phyloP scores from a whole-genome alignment of 1,140 invertebrate species.

The Cheumatopsyche charites region DNA sequence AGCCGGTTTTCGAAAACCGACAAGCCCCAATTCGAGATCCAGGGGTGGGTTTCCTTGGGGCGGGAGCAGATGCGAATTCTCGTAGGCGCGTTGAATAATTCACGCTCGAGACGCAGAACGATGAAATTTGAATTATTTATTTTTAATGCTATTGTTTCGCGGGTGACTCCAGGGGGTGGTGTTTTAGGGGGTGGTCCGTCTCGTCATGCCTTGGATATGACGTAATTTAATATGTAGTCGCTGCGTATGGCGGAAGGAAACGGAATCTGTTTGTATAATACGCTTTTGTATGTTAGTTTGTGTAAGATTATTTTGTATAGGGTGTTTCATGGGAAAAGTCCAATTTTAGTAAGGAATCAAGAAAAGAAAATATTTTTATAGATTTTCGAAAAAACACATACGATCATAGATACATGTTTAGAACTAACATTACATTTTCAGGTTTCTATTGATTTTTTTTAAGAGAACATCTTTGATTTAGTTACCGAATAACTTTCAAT shows the following conservation, averaged over 20 bases:
- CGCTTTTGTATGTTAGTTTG: not conserved
- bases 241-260: not conserved
- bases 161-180: conserved; percentile 2
- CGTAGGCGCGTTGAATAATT: conserved; percentile 48
- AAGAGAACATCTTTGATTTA: not conserved
- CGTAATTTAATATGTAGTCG: conserved; percentile 10
- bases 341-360: not conserved
- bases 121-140: conserved; percentile 50
- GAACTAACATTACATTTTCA: not conserved
- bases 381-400: not conserved
- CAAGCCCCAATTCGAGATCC: too few relatives aligned
- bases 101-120: conserved; percentile 39
- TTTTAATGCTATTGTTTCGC: conserved; percentile 47
- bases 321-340: not conserved
- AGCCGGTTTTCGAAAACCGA: too few relatives aligned
- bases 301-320: not conserved
- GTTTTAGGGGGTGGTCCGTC: conserved; percentile 6
- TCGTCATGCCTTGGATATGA: conserved; percentile 20
- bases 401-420: not conserved
- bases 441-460: not conserved
- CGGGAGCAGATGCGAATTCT: conserved; percentile 49
- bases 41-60: not conserved
- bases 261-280: not conserved
- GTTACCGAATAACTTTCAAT: not conserved
- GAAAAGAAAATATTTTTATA: too few relatives aligned